These are phyloP conservation scores for Conops quadrifasciatus DNA, from an alignment of 2,888 invertebrate species.

Conservation along the genomic window DNA sequence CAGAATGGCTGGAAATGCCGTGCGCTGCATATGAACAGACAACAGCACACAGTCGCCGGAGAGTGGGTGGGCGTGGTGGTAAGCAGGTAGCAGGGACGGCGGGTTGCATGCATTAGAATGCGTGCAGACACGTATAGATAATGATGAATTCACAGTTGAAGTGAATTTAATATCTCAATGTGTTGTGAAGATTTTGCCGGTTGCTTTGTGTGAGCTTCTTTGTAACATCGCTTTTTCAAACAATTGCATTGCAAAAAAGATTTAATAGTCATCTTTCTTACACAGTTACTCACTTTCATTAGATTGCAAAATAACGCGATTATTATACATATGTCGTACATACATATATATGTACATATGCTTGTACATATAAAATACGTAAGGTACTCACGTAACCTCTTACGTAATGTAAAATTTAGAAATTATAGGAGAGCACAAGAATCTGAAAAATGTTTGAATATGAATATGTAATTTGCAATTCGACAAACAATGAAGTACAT, in stretches of 20 bases:
- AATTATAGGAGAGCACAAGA: neutral
- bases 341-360: neutral
- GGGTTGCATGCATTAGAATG: slow-evolving; percentile 17
- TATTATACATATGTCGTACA: slow-evolving; percentile 5
- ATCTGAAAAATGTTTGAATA: neutral
- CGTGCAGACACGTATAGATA: neutral
- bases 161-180: slow-evolving; percentile 12
- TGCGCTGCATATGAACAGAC: neutral
- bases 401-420: neutral
- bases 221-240: slow-evolving; percentile 15
- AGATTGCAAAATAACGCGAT: slow-evolving; percentile 15
- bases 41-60: neutral
- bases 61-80: too few relatives aligned
- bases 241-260: slow-evolving; percentile 25
- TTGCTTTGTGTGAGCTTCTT: slow-evolving; percentile 12
- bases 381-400: neutral
- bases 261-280: slow-evolving; percentile 5
- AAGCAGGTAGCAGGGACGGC: neutral
- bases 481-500: too few relatives aligned
- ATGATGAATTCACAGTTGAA: slow-evolving; percentile 4
- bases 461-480: neutral
- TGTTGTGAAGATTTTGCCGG: neutral
- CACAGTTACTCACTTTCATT: slow-evolving; percentile 26
- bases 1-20: slow-evolving; percentile 8
- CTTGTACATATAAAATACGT: neutral